Evolutionary conservation across 2,888 invertebrate species (phyloP).

Genomic region (Erebia ligea): DNA sequence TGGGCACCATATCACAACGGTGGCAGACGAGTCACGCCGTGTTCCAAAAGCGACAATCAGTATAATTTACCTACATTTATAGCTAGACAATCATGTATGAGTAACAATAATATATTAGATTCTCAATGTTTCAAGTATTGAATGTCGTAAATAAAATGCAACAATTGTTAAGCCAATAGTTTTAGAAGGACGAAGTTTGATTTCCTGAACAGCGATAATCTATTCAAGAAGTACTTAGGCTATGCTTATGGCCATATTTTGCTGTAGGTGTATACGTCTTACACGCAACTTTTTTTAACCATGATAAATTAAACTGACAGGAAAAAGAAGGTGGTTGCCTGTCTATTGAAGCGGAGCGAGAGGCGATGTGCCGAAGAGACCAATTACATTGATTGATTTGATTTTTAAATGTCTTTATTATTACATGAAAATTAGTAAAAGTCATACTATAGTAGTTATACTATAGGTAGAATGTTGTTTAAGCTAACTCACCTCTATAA

Average conservation of each 20-base stretch:
- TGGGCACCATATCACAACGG: slow-evolving; percentile 39
- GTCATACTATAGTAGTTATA: too few relatives aligned
- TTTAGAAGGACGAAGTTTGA: slow-evolving; percentile 36
- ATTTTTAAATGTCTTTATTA: too few relatives aligned
- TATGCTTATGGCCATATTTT: neutral
- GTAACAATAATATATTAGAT: slow-evolving; percentile 27
- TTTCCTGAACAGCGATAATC: slow-evolving; percentile 26
- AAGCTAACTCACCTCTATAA: too few relatives aligned
- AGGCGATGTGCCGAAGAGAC: too few relatives aligned
- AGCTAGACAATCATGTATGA: slow-evolving; percentile 30
- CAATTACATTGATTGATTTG: too few relatives aligned
- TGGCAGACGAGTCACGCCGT: slow-evolving; percentile 23
- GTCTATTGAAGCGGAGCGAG: too few relatives aligned
- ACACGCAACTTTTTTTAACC: slow-evolving; percentile 2
- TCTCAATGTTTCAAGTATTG: slow-evolving; percentile 24
- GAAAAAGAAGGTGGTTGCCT: neutral
- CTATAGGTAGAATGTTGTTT: too few relatives aligned
- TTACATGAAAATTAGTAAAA: too few relatives aligned
- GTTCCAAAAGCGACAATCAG: slow-evolving; percentile 33
- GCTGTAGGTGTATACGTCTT: neutral
- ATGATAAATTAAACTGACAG: slow-evolving; percentile 5
- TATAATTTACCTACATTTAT: slow-evolving; percentile 28
- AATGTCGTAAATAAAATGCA: slow-evolving; percentile 30
- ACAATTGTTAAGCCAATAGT: slow-evolving; percentile 25
- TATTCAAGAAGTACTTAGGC: slow-evolving; percentile 13